Evolutionary conservation across 2,797 vertebrate genomes (phyloP), one percentile per base, ranked within the genome.

Genomic region (Phalanger gymnotis): DNA sequence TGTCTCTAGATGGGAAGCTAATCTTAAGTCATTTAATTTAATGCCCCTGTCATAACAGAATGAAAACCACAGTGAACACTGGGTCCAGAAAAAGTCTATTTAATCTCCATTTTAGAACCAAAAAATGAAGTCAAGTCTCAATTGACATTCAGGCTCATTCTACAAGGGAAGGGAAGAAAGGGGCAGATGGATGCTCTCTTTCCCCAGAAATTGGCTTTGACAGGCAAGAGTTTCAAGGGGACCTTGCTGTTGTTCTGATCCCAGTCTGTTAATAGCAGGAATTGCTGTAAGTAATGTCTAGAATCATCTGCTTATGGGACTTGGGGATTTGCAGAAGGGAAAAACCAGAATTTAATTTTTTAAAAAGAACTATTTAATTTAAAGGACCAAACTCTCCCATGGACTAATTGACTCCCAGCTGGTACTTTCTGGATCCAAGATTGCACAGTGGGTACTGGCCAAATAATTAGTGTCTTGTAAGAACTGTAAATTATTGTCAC

Each of bases 301-400:
- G 97, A 98, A 97, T 99, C 98, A 98, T 98, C 98, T 99, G 98
- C 98, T 98, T 94, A 61, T 92, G 98, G 98, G 98, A 98, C 96
- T 95, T 98, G 90, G 98, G 98, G 98, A 98, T 98, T 98, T 98
- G 96, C 97, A 98, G 97, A 97, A 95, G 97, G 95, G 96, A 98
- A 97, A 98, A 93, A 81, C 73, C 90, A 96, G 96, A 98, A 98
- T 98, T 98, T 97, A 98, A 97, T 98, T 98, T 98, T 98, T 96
- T 92, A 96, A 95, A 96, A 98, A 98, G 91, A 98, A 97, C 97
- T 97, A 96, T 98, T 98, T 98, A 98, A 98, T 98, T 98, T 98
- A 98, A 98, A 98, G 97, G 96, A 98, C 40, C 96, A 98, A 96
- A 96, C 92, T 98, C 98, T 98, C 98, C 95, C 95, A 93, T 96